These are phyloP conservation scores for Doryteuthis pealeii DNA, from an alignment of 1,140 invertebrate species.

Conservation along the genomic window DNA sequence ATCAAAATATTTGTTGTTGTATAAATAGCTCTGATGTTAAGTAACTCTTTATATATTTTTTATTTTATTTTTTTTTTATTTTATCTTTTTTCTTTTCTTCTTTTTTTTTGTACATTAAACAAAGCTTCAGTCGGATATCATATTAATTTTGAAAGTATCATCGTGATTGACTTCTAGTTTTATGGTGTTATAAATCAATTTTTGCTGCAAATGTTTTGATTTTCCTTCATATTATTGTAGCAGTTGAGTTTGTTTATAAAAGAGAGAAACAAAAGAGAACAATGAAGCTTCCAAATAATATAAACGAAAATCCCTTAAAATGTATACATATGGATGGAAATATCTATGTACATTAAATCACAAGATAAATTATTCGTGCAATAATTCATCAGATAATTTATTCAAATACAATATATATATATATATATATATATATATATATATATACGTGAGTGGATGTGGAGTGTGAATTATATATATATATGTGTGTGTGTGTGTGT, in stretches of 20 bases:
- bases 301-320: not conserved
- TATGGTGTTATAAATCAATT: not conserved
- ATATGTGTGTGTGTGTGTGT: not conserved
- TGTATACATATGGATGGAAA: not conserved
- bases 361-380: not conserved
- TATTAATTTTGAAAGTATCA: not conserved
- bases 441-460: not conserved
- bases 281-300: not conserved
- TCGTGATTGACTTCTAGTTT: not conserved
- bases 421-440: not conserved
- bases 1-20: too few relatives aligned
- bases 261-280: not conserved
- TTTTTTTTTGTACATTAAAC: too few relatives aligned
- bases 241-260: not conserved
- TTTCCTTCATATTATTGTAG: too few relatives aligned
- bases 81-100: too few relatives aligned
- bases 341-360: not conserved
- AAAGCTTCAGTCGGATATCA: too few relatives aligned
- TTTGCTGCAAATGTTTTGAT: too few relatives aligned
- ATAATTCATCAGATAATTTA: not conserved
- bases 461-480: not conserved
- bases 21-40: too few relatives aligned
- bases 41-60: too few relatives aligned
- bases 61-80: too few relatives aligned
- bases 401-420: not conserved